These are phyloP conservation scores for Hippocampus abdominalis DNA, from an alignment of 2,113 vertebrate genomes.

Conservation along the genomic window DNA sequence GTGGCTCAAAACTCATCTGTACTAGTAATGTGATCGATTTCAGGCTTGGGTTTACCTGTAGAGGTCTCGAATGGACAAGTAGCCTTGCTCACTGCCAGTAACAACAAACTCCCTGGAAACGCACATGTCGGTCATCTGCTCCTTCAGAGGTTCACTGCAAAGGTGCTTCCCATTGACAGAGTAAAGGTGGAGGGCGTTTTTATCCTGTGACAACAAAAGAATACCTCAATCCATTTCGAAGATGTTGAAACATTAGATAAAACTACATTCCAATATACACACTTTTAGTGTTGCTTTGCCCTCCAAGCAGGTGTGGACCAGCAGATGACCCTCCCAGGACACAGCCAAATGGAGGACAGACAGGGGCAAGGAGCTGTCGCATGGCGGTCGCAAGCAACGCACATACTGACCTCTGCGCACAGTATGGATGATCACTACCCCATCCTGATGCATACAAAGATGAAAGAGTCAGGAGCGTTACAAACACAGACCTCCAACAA, in stretches of 20 bases:
- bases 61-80: slow-evolving; percentile 87
- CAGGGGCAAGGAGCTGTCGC: slow-evolving; percentile 83
- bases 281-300: slow-evolving; percentile 92
- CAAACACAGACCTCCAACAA: too few species aligned
- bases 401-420: slow-evolving; percentile 88
- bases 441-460: slow-evolving; percentile 71
- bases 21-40: not conserved
- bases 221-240: not conserved
- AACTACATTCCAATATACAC: not conserved
- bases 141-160: slow-evolving; percentile 82
- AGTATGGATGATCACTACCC: slow-evolving; percentile 87
- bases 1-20: not conserved
- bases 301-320: slow-evolving; percentile 87
- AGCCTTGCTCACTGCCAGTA: slow-evolving; percentile 88
- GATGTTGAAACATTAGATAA: not conserved
- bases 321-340: slow-evolving; percentile 91
- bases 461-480: too few species aligned
- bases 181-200: slow-evolving; percentile 90
- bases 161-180: slow-evolving; percentile 92
- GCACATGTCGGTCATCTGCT: slow-evolving; percentile 91
- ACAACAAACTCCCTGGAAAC: slow-evolving; percentile 85
- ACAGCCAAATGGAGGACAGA: slow-evolving; percentile 85
- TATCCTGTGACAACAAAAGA: slow-evolving; percentile 75
- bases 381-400: slow-evolving; percentile 85
- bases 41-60: slow-evolving; percentile 79